phyloP scores from a whole-genome alignment of 2,797 vertebrate species.

The Lacerta agilis region DNA sequence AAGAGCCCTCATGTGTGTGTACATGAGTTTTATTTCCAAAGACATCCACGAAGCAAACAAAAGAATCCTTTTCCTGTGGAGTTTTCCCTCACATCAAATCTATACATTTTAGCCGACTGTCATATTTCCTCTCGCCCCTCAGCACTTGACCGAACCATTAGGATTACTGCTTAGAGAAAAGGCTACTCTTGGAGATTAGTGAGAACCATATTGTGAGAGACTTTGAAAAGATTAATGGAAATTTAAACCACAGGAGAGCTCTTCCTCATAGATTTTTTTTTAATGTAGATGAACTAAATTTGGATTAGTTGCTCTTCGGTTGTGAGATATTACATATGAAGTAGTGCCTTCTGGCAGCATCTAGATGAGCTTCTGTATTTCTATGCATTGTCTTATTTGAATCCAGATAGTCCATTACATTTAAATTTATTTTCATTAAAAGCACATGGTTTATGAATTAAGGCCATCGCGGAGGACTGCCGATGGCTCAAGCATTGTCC shows the following conservation, averaged over 20 bases:
- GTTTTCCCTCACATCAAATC: slow-evolving; percentile 26
- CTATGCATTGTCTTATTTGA: slow-evolving; percentile 42
- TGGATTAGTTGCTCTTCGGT: neutral
- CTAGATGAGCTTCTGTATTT: slow-evolving; percentile 39
- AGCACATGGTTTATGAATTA: slow-evolving; percentile 40
- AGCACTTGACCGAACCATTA: neutral
- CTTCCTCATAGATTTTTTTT: neutral
- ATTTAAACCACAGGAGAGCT: neutral
- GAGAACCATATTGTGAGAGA: slow-evolving; percentile 16
- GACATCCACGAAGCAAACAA: slow-evolving; percentile 30
- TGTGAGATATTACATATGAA: slow-evolving; percentile 18
- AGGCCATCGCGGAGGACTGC: slow-evolving; percentile 6
- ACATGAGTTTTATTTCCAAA: slow-evolving; percentile 53
- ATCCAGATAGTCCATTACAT: neutral
- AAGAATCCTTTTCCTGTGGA: slow-evolving; percentile 18
- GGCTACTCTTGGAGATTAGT: neutral
- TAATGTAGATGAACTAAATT: neutral
- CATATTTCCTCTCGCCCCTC: neutral
- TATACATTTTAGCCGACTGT: neutral
- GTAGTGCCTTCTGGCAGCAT: slow-evolving; percentile 21
- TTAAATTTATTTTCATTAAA: slow-evolving; percentile 3
- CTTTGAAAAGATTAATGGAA: slow-evolving; percentile 33
- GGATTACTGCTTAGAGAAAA: neutral
- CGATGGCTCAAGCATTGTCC: slow-evolving; percentile 17
- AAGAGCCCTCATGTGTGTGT: slow-evolving; percentile 54